Evolutionary conservation across 2,113 vertebrate genomes (phyloP), one percentile per base, ranked within the genome.

Genomic region (Ceuthmochares aereus): DNA sequence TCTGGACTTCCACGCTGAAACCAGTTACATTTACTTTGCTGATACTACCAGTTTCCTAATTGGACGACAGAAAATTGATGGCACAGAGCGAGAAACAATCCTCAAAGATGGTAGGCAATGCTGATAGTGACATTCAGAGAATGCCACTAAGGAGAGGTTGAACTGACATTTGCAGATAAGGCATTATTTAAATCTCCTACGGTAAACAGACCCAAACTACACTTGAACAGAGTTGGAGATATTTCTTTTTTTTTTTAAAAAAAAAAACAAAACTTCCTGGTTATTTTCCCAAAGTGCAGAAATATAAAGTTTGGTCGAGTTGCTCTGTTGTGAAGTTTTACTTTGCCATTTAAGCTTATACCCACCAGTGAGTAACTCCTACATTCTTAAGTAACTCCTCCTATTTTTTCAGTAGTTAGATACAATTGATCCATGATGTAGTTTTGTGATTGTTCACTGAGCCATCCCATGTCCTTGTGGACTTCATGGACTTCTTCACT

Each of bases 31-130:
- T 96, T 99, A 99, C 96, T 99, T 99, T 96, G 99, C 99, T 52
- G 99, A 99, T 93, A 99, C 99, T 16, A 99, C 99, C 75, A 99
- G 99, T 96, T 99, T 99, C 95, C 97, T 99, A 83, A 99, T 99
- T 91, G 99, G 99, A 6, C 94, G 99, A 21, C 99, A 99, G 95
- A 99, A 99, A 97, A 99, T 99, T 89, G 99, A 99, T 91, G 99
- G 99, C 74, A 99, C 97, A 26, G 97, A 97, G 32, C 81, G 99
- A 93, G 99, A 99, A 97, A 99, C 99, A 4, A 99, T 99, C 89
- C 98, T 99, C 52, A 99, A 99, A 98, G 99, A 99, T 10, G 99
- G 99, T 99, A 91, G 92, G 98, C 85, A 84, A 84, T 69, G 74
- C 47, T 62, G 56, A 20, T 16, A 47, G 54, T 74, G 74, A 12